These are phyloP conservation scores for Icerya purchasi DNA, from an alignment of 2,888 invertebrate species.

Conservation along the genomic window DNA sequence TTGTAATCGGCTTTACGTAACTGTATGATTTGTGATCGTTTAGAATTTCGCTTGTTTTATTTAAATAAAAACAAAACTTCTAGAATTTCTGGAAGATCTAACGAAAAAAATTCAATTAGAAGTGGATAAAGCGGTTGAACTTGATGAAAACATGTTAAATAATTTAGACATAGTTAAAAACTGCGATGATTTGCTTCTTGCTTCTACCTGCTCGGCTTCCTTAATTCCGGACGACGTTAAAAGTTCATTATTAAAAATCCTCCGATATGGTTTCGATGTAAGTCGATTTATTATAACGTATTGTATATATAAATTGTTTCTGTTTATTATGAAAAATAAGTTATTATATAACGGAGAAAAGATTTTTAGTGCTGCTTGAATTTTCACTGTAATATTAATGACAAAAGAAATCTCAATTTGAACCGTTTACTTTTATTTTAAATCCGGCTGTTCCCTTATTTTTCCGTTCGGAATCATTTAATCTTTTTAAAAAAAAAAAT, in stretches of 20 bases:
- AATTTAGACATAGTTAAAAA: slow-evolving; percentile 2
- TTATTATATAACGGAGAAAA: no score
- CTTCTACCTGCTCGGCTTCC: neutral
- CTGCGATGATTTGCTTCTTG: neutral
- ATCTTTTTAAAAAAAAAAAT: no score
- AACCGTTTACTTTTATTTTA: no score
- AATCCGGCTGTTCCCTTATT: no score
- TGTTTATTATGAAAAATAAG: neutral
- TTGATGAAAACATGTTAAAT: slow-evolving; percentile 9
- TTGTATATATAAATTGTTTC: neutral
- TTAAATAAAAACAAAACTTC: no score
- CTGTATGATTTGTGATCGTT: no score
- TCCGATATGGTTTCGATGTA: slow-evolving; percentile 7
- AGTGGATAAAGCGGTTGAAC: slow-evolving; percentile 7
- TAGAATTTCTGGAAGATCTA: slow-evolving; percentile 5
- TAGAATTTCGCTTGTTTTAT: no score
- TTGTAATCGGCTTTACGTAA: no score
- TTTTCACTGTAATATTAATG: no score
- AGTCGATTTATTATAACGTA: neutral
- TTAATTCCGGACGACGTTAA: neutral
- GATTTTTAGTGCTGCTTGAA: no score
- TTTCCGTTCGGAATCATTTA: no score
- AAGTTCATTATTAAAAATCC: slow-evolving; percentile 1
- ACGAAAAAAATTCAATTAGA: slow-evolving; percentile 10
- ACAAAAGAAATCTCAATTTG: no score